Evolutionary conservation across 1,140 invertebrate genomes (phyloP).

Genomic region (Forficula auricularia): DNA sequence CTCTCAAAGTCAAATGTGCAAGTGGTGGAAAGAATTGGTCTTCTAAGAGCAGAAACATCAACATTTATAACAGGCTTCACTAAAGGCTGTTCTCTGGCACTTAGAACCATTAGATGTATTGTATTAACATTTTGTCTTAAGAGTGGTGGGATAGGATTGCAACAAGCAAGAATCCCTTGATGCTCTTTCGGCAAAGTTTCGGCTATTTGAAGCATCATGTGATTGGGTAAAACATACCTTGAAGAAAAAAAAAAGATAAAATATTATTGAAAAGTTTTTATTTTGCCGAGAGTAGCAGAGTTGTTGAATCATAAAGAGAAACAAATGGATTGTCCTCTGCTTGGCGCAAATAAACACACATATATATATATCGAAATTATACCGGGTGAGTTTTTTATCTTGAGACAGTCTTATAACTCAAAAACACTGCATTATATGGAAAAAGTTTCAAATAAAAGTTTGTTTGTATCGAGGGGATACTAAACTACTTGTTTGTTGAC

Average conservation of each 20-base stretch:
- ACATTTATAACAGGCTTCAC: slow-evolving; percentile 36
- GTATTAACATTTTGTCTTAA: slow-evolving; percentile 56
- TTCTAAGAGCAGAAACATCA: slow-evolving; percentile 27
- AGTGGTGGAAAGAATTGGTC: slow-evolving; percentile 25
- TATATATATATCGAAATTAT: no score
- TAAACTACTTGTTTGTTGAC: no score
- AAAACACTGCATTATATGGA: no score
- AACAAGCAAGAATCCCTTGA: slow-evolving; percentile 84
- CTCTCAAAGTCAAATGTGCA: slow-evolving; percentile 31
- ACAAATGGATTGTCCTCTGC: no score
- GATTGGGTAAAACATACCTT: slow-evolving; percentile 84
- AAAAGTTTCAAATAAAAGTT: no score
- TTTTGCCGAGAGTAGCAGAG: no score
- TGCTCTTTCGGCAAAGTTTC: slow-evolving; percentile 82
- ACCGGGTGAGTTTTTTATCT: no score
- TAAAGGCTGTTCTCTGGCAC: slow-evolving; percentile 53
- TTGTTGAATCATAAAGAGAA: no score
- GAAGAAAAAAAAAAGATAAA: slow-evolving; percentile 14
- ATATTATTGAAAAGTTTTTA: no score
- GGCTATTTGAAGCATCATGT: slow-evolving; percentile 83
- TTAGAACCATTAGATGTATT: slow-evolving; percentile 58
- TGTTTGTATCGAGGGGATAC: no score
- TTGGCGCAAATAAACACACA: no score
- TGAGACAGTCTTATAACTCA: no score
- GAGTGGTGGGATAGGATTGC: slow-evolving; percentile 79